Evolutionary conservation across 2,888 invertebrate genomes (phyloP), one percentile per base, ranked within the genome.

Genomic region (Stenotaenia linearis): DNA sequence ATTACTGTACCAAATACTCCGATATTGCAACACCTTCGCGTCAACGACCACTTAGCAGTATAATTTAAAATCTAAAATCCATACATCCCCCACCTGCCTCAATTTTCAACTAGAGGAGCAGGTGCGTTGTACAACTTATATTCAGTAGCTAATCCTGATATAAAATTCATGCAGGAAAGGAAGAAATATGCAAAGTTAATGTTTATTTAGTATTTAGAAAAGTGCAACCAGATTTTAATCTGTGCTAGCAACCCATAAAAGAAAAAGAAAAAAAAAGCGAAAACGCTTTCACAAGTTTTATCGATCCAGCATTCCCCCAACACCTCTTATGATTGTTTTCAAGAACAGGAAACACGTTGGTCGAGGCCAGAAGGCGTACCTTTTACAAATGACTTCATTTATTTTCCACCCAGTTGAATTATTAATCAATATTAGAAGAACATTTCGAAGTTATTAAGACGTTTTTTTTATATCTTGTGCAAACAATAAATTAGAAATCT

Each of bases 281-380:
- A 61, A 61, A 61, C 61, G 61, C 61, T 61, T 61, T 61, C 61
- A 61, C 61, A 61, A 61, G 61, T 61, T 61, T 61, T 12, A 61
- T 61, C 61, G 61, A 61, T 61, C 61, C 61, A 25, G 25, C 61
- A 61, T 61, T 61, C 61, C 61, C 61, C 61, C 15, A 61, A 61
- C 61, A 61, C 61, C 61, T 61, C 61, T 61, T 61, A 61, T 61
- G 61, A 61, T 61, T 61, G 61, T 61, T 61, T 61, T 61, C 61
- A 61, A 61, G 61, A 61, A 61, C 61, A 61, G 61, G 61, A 61
- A 61, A 61, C 61, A 61, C 61, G 25, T 9, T 15, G 61, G 61
- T 61, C 61, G 61, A 61, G 61, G 61, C 61, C 61, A 61, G 61
- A 25, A 61, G 61, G 61, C 61, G 61, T 61, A 61, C 61, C 28